Base-by-base conservation (phyloP, 2,888 invertebrate genomes). In the Dendrolimus pini region DNA sequence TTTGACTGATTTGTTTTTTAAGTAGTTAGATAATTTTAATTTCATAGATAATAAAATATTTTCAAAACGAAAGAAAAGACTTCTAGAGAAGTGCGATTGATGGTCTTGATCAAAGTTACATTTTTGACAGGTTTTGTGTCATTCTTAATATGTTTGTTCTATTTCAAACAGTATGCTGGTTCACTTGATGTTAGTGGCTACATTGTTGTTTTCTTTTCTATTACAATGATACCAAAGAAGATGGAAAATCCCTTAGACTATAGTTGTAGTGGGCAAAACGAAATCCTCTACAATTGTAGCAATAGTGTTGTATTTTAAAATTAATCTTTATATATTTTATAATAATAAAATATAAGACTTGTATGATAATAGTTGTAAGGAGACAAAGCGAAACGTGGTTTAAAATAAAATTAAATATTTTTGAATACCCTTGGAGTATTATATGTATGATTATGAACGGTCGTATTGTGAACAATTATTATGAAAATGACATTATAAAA, bases 171-270 rank as follows among this genome's bases (percentile, higher is more conserved):
- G 67, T 67, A 68, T 68, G 69, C 73, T 70, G 75, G 73, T 70
- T 60, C 58, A 72, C 79, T 79, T 80, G 75, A 78, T 74, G 72
- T 72, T 74, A 65, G 69, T 69, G 72, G 74, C 82, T 72, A 74
- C 77, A 73, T 73, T 74, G 69, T 75, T 74, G 71, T 78, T 81
- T 77, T 79, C 75, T 82, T 84, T 82, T 85, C 79, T 83, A 77
- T 85, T 84, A 84, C 82, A 82, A 82, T 88, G 79, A 90, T 90
- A 90, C 90, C 90, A 90, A 90, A 90, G 90, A 90, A 83, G 82
- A 82, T 89, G 83, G 89, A 89, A 88, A 89, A 89, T 89, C 89
- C 85, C 82, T 75, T 80, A 83, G 81, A 72, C 78, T 83, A 72
- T 75, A 74, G 71, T 75, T 75, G 79, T 74, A 75, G 78, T 72